A percentile compares a stretch with the other conserved stretches of the same genome.
Evolutionary conservation across 2,797 vertebrate genomes (phyloP).

Genomic region (Odontamblyopus rebecca): DNA sequence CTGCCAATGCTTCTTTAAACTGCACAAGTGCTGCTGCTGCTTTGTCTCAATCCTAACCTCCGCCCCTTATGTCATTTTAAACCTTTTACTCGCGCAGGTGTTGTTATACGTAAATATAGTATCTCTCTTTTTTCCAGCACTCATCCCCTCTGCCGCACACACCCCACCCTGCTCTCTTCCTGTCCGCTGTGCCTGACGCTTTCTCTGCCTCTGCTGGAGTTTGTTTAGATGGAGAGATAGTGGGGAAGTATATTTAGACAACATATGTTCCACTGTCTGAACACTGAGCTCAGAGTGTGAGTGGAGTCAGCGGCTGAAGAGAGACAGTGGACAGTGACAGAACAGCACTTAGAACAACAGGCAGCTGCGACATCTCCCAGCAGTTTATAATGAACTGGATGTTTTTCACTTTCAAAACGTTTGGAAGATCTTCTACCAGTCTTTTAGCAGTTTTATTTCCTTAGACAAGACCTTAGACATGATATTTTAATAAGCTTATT

Average conservation of each 20-base stretch:
- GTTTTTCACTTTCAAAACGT: no score
- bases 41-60: slow-evolving; percentile 22
- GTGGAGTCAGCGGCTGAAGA: slow-evolving; percentile 33
- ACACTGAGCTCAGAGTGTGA: slow-evolving; percentile 66
- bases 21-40: slow-evolving; percentile 19
- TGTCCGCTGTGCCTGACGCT: slow-evolving; percentile 66
- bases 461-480: no score
- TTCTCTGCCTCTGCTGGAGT: slow-evolving; percentile 66
- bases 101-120: slow-evolving; percentile 55
- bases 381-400: no score
- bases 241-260: slow-evolving; percentile 77
- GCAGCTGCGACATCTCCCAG: slow-evolving; percentile 2
- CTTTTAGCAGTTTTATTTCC: no score
- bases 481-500: no score
- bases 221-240: slow-evolving; percentile 79
- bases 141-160: slow-evolving; percentile 44
- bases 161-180: slow-evolving; percentile 63
- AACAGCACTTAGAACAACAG: slow-evolving; percentile 4
- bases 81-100: slow-evolving; percentile 55
- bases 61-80: slow-evolving; percentile 21
- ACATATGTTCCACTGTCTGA: slow-evolving; percentile 79
- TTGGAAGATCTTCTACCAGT: no score
- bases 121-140: slow-evolving; percentile 18
- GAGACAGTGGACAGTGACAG: slow-evolving; percentile 31
- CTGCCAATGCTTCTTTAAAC: slow-evolving; percentile 28